Base-by-base conservation (phyloP, 2,888 invertebrate species). In the Ephialtes manifestator region DNA sequence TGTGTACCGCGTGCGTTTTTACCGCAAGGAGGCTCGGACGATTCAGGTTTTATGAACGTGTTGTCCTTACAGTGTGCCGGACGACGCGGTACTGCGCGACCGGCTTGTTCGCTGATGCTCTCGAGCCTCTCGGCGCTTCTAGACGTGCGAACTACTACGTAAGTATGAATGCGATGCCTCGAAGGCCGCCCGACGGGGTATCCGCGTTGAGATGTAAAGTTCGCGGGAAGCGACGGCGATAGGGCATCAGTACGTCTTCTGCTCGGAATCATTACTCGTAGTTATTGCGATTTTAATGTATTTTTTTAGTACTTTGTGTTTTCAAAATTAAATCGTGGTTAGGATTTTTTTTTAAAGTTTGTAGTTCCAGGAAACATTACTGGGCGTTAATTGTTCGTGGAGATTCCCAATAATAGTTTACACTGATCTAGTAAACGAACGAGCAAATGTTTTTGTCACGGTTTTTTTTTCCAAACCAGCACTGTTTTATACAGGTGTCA, bases 71-170 rank as follows among this genome's bases (percentile, higher is more conserved):
- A 67, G 68, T 67, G 63, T 70, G 85, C 77, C 83, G 83, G 82
- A 74, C 85, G 39, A 46, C 80, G 83, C 77, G 83, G 53, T 71
- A 86, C 85, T 86, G 83, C 65, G 1, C 75, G 79, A 71, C 70
- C 79, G 75, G 83, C 83, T 83, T 75, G 48, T 79, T 72, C 46
- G 70, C 70, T 79, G 53, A 48, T 63, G 74, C 79, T 80, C 75
- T 75, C 83, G 65, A 65, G 35, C 35, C 35, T 68, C 58, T 58
- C 55, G 35, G 13, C 48, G 20, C 20, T 46, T 67, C 67, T 46
- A 74, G 63, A 48, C 18, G 55, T 65, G 55, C 63, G 70, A 75
- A 75, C 53, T 28, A 28, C 58, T 20, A 24, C 55, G 55, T 20
- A 55, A 20, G 55, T 55, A 55, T 20, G 20, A 20, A 13, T 13